Evolutionary conservation across 2,888 invertebrate species (phyloP), one percentile per base, ranked within the genome.

Genomic region (Mamestra brassicae): DNA sequence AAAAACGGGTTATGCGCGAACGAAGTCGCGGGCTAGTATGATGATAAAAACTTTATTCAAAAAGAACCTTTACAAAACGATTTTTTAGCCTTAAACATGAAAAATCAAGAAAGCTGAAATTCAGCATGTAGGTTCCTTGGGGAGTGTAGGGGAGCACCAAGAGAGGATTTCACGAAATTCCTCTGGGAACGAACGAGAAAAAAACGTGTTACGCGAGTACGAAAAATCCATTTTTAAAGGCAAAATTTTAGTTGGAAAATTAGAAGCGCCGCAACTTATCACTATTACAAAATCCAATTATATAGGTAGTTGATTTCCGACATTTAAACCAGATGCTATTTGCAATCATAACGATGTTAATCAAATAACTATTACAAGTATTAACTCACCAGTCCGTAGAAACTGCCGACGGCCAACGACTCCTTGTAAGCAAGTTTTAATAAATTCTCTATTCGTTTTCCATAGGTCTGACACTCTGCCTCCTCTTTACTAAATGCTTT

Each of bases 401-500:
- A 99, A 82, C 98, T 96, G 17, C 98, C 99, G 84, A 98, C 97
- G 7, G 99, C 99, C 84, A 98, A 95, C 4, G 99, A 98, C 93
- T 99, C 99, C 89, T 98, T 98, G 90, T 98, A 98, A 3, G 98
- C 98, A 71, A 99, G 95, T 58, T 97, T 90, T 72, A 99, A 94
- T 36, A 99, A 97, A 63, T 97, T 96, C 47, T 97, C 95, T 74
- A 99, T 97, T 87, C 97, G 97, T 0, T 93, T 90, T 54, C 97
- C 96, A 90, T 99, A 99, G 0, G 96, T 93, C 8, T 96, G 91
- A 66, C 98, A 97, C 95, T 99, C 99, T 74, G 97, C 97, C 11
- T 96, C 91, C 93, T 99, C 99, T 89, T 98, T 98, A 26, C 98
- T 98, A 93, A 99, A 99, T 45, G 98, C 98, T 94, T 99, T 98